Evolutionary conservation across 1,140 invertebrate species (phyloP).

Genomic region (Acromyrmex heyeri): DNA sequence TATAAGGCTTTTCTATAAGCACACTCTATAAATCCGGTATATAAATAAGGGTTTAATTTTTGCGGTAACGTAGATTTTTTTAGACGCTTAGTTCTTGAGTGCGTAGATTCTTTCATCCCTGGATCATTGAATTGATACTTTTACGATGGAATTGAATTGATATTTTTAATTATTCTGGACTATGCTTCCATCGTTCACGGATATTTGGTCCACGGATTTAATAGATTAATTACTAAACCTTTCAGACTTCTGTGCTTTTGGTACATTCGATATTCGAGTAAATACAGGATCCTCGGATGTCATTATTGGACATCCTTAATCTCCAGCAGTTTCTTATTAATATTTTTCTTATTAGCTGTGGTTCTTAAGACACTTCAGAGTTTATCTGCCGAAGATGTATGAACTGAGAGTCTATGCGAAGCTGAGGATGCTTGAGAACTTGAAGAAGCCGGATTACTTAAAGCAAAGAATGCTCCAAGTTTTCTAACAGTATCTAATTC

Average conservation of each 20-base stretch:
- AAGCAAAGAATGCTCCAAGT: slow-evolving; percentile 10
- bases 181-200: background rate
- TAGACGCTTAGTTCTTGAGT: slow-evolving; percentile 31
- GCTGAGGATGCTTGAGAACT: background rate
- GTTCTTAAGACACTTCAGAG: background rate
- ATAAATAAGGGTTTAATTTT: slow-evolving; percentile 38
- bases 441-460: background rate
- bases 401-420: background rate
- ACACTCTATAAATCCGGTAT: slow-evolving; percentile 27
- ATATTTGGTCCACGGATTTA: background rate
- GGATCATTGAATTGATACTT: slow-evolving; percentile 22
- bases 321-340: background rate
- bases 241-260: background rate
- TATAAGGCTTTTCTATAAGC: slow-evolving; percentile 40
- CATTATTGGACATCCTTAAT: background rate
- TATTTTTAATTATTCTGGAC: background rate
- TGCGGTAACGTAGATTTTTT: slow-evolving; percentile 27
- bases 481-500: slow-evolving; percentile 6
- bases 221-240: slow-evolving; percentile 11
- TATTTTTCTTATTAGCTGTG: background rate
- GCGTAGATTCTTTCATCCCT: slow-evolving; percentile 16
- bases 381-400: background rate
- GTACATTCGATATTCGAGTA: background rate
- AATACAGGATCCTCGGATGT: background rate
- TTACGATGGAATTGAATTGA: background rate